Evolutionary conservation across 2,888 invertebrate genomes (phyloP).

Genomic region (Cristatella mucedo): DNA sequence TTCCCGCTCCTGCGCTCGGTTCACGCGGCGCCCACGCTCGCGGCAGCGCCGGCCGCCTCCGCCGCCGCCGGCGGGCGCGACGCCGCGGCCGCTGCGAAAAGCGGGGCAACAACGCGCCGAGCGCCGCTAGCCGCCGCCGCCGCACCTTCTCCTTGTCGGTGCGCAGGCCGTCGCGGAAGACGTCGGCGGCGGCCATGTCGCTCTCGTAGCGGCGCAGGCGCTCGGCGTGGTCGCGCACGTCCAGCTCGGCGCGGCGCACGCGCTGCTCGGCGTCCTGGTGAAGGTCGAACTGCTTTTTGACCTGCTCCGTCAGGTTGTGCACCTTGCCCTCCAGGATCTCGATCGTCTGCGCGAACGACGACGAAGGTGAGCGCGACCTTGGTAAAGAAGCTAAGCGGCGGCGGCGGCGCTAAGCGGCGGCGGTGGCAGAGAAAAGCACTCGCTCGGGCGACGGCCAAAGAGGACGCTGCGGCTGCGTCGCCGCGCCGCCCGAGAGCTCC

Average conservation of each 20-base stretch:
- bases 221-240: slow-evolving; percentile 55
- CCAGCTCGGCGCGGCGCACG: slow-evolving; percentile 55
- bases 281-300: slow-evolving; percentile 50
- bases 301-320: slow-evolving; percentile 53
- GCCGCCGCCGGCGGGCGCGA: too few species aligned
- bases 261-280: slow-evolving; percentile 50
- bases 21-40: too few species aligned
- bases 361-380: background rate
- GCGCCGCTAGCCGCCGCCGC: slow-evolving; percentile 1
- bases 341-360: slow-evolving; percentile 18
- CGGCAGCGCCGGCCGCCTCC: too few species aligned
- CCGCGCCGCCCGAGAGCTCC: too few species aligned
- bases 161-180: slow-evolving; percentile 54
- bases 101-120: too few species aligned
- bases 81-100: too few species aligned
- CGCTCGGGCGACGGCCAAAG: too few species aligned
- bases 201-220: slow-evolving; percentile 62
- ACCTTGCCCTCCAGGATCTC: slow-evolving; percentile 54
- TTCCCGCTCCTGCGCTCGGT: too few species aligned
- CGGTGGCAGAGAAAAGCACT: too few species aligned
- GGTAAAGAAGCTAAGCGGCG: background rate
- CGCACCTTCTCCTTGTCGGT: slow-evolving; percentile 62
- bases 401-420: too few species aligned
- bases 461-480: too few species aligned
- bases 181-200: slow-evolving; percentile 57